phyloP scores from a whole-genome alignment of 1,140 invertebrate species.

The Tenebrio molitor region DNA sequence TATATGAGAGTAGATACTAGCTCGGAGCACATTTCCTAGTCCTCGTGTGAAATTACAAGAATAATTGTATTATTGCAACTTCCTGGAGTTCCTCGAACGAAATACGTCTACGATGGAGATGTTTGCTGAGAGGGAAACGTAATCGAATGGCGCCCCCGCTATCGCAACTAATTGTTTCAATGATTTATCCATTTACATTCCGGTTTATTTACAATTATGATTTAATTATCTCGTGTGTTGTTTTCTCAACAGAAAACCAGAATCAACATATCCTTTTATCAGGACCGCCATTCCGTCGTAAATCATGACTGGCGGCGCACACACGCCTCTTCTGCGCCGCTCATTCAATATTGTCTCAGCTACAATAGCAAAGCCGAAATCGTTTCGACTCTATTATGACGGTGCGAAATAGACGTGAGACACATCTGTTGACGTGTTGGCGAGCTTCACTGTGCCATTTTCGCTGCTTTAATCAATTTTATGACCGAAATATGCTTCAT shows the following conservation, averaged over 20 bases:
- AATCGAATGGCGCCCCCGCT: slow-evolving; percentile 15
- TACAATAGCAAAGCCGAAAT: slow-evolving; percentile 25
- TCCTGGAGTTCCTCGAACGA: slow-evolving; percentile 18
- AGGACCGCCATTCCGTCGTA: not conserved
- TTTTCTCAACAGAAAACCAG: slow-evolving; percentile 11
- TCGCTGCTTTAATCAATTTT: slow-evolving; percentile 36
- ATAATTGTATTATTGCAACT: slow-evolving; percentile 54
- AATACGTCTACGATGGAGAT: slow-evolving; percentile 18
- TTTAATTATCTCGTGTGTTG: slow-evolving; percentile 33
- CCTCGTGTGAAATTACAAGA: slow-evolving; percentile 48
- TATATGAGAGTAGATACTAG: slow-evolving; percentile 32
- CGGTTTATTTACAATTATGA: slow-evolving; percentile 27
- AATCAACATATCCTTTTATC: slow-evolving; percentile 15
- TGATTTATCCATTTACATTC: slow-evolving; percentile 29
- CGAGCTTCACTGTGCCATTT: slow-evolving; percentile 8
- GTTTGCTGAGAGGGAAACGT: slow-evolving; percentile 14
- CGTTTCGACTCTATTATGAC: slow-evolving; percentile 14
- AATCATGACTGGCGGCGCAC: slow-evolving; percentile 14
- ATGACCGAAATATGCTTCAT: slow-evolving; percentile 37
- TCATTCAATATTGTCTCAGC: slow-evolving; percentile 19
- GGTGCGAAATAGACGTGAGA: slow-evolving; percentile 23
- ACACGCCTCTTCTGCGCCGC: not conserved
- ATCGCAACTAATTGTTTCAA: slow-evolving; percentile 29
- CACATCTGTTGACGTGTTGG: slow-evolving; percentile 38
- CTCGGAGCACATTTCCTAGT: slow-evolving; percentile 40